Percentiles rank a stretch among this genome's conserved stretches.
These are phyloP conservation scores for Eucidaris tribuloides DNA, from an alignment of 35 echinoderm and acorn worm species.

Conservation along the genomic window DNA sequence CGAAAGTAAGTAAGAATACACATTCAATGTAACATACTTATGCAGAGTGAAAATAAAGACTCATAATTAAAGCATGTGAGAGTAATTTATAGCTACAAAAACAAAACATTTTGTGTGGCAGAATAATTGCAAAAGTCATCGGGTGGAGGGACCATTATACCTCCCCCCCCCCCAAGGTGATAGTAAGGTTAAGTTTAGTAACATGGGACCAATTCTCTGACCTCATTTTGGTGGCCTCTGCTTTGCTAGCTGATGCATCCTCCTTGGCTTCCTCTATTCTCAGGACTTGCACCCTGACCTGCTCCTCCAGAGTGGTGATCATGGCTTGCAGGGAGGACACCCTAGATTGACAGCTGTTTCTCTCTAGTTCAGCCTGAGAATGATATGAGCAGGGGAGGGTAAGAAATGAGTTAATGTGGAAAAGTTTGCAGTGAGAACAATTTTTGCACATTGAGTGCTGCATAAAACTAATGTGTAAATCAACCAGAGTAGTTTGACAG, in stretches of 20 bases:
- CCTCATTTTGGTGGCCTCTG: slow-evolving; percentile 92
- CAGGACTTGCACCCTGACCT: slow-evolving; percentile 59
- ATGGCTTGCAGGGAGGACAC: slow-evolving; percentile 75
- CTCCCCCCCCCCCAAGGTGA: too few relatives aligned
- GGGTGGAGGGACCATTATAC: too few relatives aligned
- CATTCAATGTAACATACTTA: background rate
- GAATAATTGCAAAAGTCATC: too few relatives aligned
- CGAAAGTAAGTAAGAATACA: background rate
- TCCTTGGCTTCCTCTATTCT: slow-evolving; percentile 79
- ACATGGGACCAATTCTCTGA: too few relatives aligned
- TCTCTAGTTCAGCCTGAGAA: slow-evolving; percentile 77
- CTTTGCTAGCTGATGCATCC: slow-evolving; percentile 76
- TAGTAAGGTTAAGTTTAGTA: too few relatives aligned
- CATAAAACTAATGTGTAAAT: background rate
- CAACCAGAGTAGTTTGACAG: too few relatives aligned
- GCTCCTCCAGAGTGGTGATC: slow-evolving; percentile 92
- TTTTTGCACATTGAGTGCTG: background rate
- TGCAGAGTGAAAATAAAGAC: background rate
- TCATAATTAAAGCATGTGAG: background rate
- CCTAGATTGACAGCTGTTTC: slow-evolving; percentile 53
- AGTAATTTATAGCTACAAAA: too few relatives aligned
- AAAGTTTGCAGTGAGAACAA: too few relatives aligned
- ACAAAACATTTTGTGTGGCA: too few relatives aligned
- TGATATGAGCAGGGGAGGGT: background rate
- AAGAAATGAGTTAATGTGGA: background rate